Evolutionary conservation across 2,797 vertebrate genomes (phyloP), one percentile per base, ranked within the genome.

Genomic region (Rousettus madagascariensis): DNA sequence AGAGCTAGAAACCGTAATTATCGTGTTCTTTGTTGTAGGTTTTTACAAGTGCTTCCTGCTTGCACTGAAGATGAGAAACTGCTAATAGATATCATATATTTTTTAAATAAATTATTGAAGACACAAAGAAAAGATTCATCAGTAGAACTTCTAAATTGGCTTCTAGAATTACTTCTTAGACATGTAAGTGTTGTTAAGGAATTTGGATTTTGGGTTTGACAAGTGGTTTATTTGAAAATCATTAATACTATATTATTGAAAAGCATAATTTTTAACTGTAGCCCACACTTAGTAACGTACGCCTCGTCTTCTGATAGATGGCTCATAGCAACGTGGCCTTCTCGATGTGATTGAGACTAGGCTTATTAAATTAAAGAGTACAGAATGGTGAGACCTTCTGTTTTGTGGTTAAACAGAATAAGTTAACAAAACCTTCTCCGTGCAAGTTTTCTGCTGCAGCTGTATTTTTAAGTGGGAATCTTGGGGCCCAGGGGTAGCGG

Each of bases 1-100:
- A 68, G 36, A 75, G 69, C 92, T 22, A 55, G 83, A 90, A 61
- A 43, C 55, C 43, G 53, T 93, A 38, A 75, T 91, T 83, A 13
- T 90, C 94, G 57, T 96, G 90, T 57, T 97, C 97, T 98, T 36
- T 79, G 5, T 92, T 93, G 3, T 33, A 99, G 99, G 98, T 99
- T 99, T 99, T 98, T 99, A 72, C 99, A 99, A 97, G 99, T 99
- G 90, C 98, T 98, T 97, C 99, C 99, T 95, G 99, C 99, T 82
- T 99, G 99, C 96, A 95, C 95, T 15, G 99, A 99, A 95, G 99
- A 99, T 97, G 99, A 99, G 98, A 99, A 99, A 96, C 98, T 99
- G 96, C 98, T 99, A 26, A 98, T 99, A 97, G 99, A 99, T 97
- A 98, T 99, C 63, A 90, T 99, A 97, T 99, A 98, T 95, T 99